phyloP scores from a whole-genome alignment of 2,888 invertebrate species.

The Tetragnatha montana region DNA sequence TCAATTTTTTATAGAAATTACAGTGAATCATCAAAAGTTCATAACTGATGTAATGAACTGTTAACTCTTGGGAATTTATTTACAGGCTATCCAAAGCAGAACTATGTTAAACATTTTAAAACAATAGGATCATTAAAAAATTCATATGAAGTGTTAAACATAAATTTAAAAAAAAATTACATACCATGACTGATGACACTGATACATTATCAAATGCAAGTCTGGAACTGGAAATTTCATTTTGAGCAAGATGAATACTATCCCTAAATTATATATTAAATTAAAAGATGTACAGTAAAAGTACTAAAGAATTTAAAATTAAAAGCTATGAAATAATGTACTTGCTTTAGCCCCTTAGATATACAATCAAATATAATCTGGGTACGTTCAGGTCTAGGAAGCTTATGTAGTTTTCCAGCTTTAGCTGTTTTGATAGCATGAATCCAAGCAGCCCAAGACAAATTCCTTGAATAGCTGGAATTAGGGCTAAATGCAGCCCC shows the following conservation, averaged over 20 bases:
- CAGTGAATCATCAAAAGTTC: no score
- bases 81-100: not conserved
- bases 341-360: slow-evolving; percentile 75
- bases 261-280: slow-evolving; percentile 21
- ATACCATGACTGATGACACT: slow-evolving; percentile 64
- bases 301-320: not conserved
- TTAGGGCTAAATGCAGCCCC: slow-evolving; percentile 53
- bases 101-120: not conserved
- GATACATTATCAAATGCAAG: slow-evolving; percentile 65
- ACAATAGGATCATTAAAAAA: not conserved
- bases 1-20: no score
- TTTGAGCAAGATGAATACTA: slow-evolving; percentile 53
- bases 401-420: slow-evolving; percentile 74
- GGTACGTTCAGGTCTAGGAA: slow-evolving; percentile 75
- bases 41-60: no score
- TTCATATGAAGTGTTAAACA: not conserved
- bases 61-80: not conserved
- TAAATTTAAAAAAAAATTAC: slow-evolving; percentile 2
- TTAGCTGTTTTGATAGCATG: slow-evolving; percentile 57
- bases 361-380: slow-evolving; percentile 75
- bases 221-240: slow-evolving; percentile 61
- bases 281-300: slow-evolving; percentile 1
- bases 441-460: slow-evolving; percentile 51
- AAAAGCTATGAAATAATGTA: slow-evolving; percentile 6
- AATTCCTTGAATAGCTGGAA: slow-evolving; percentile 54